A percentile compares a stretch with the other conserved stretches of the same genome.
These are phyloP conservation scores for Seladonia tumulorum DNA, from an alignment of 2,888 invertebrate genomes.

Conservation along the genomic window DNA sequence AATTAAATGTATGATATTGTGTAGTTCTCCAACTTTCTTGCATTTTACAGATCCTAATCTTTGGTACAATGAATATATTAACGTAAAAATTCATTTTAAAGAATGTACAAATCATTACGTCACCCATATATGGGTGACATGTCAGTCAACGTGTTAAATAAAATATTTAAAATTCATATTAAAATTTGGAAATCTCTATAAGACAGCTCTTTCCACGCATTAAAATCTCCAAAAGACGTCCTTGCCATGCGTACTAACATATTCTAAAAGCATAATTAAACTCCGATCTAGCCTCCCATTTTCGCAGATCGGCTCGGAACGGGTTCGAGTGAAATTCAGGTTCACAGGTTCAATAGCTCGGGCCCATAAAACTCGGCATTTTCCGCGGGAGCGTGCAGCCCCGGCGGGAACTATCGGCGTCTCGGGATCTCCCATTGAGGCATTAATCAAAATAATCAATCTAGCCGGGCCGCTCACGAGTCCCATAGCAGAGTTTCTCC, in stretches of 20 bases:
- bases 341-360: background rate
- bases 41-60: no score
- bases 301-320: background rate
- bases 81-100: no score
- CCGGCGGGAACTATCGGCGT: background rate
- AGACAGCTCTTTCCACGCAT: background rate
- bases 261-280: background rate
- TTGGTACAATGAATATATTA: no score
- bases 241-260: no score
- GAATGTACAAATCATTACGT: no score
- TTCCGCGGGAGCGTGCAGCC: background rate
- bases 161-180: no score
- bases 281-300: background rate
- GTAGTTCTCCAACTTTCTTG: no score
- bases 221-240: background rate
- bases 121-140: no score
- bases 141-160: no score
- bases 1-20: no score
- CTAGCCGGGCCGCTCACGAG: conserved; percentile 6
- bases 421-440: conserved; percentile 16
- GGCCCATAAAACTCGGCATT: background rate
- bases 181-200: no score
- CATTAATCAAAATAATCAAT: conserved; percentile 19
- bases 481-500: conserved; percentile 27
- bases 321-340: conserved; percentile 17